Conservation (phyloP, 1,140 invertebrate species). For the Calliopsis andreniformis region DNA sequence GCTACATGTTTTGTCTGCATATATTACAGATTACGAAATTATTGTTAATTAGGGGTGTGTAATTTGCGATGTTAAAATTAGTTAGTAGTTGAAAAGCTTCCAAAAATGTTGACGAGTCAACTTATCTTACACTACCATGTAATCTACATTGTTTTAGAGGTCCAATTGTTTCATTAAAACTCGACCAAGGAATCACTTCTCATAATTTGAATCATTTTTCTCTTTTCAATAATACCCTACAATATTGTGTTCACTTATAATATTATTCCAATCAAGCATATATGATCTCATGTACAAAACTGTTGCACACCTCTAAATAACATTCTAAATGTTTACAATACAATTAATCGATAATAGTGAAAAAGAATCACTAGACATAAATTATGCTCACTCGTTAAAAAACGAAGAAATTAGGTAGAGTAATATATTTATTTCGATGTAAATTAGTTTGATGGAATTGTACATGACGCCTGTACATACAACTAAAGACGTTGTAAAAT, state of each 20-base stretch:
- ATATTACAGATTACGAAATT: slow-evolving; percentile 58
- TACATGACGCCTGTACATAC: slow-evolving; percentile 76
- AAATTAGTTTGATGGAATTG: slow-evolving; percentile 67
- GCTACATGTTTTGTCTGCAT: slow-evolving; percentile 67
- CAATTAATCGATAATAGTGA: slow-evolving; percentile 25
- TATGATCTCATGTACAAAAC: background rate
- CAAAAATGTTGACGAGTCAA: slow-evolving; percentile 12
- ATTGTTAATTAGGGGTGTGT: slow-evolving; percentile 68
- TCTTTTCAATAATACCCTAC: background rate
- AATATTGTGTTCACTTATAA: background rate
- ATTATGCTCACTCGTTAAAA: slow-evolving; percentile 36
- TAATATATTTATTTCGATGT: slow-evolving; percentile 53
- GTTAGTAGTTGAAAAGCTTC: slow-evolving; percentile 34
- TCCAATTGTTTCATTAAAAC: slow-evolving; percentile 48
- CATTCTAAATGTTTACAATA: slow-evolving; percentile 38
- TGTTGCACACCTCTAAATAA: slow-evolving; percentile 49
- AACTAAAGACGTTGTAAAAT: slow-evolving; percentile 65
- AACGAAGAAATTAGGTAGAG: slow-evolving; percentile 41
- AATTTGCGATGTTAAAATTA: slow-evolving; percentile 31
- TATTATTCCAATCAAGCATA: background rate
- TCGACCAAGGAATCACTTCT: slow-evolving; percentile 1
- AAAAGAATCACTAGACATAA: slow-evolving; percentile 30
- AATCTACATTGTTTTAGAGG: slow-evolving; percentile 34
- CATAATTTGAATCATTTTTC: background rate
- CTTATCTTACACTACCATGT: slow-evolving; percentile 24